phyloP scores from a whole-genome alignment of 2,797 vertebrate genomes.

The Pelochelys cantorii region DNA sequence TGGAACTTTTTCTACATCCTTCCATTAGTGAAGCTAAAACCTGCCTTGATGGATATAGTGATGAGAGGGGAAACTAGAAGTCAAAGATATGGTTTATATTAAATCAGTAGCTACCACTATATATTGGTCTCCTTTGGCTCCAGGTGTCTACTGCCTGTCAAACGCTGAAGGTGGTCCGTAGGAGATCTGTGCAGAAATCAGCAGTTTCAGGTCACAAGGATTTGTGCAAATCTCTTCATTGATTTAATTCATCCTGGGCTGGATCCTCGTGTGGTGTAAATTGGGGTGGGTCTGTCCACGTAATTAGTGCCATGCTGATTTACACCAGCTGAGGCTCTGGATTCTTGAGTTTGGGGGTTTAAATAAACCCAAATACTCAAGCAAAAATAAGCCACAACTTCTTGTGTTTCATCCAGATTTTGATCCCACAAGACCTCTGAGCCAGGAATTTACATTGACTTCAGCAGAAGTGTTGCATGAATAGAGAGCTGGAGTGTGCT shows the following conservation, averaged over 20 bases:
- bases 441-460: conserved; percentile 58
- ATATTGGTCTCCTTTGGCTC: not conserved
- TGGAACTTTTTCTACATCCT: not conserved
- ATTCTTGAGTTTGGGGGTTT: not conserved
- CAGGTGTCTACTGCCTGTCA: not conserved
- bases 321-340: conserved; percentile 22
- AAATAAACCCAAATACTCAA: conserved; percentile 51
- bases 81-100: conserved; percentile 11
- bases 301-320: not conserved
- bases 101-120: not conserved
- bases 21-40: not conserved
- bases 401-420: conserved; percentile 32
- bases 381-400: conserved; percentile 20
- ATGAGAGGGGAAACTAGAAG: conserved; percentile 56
- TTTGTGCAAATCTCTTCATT: conserved; percentile 22
- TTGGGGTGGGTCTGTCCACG: not conserved
- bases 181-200: not conserved
- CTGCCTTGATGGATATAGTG: not conserved
- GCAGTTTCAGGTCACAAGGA: conserved; percentile 17
- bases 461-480: not conserved
- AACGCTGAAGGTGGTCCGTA: conserved; percentile 4
- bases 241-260: not conserved
- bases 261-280: conserved; percentile 24
- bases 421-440: conserved; percentile 44
- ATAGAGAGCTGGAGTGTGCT: conserved; percentile 60